Evolutionary conservation across 2,797 vertebrate genomes (phyloP), one percentile per base, ranked within the genome.

Genomic region (Clarias platycephalus): DNA sequence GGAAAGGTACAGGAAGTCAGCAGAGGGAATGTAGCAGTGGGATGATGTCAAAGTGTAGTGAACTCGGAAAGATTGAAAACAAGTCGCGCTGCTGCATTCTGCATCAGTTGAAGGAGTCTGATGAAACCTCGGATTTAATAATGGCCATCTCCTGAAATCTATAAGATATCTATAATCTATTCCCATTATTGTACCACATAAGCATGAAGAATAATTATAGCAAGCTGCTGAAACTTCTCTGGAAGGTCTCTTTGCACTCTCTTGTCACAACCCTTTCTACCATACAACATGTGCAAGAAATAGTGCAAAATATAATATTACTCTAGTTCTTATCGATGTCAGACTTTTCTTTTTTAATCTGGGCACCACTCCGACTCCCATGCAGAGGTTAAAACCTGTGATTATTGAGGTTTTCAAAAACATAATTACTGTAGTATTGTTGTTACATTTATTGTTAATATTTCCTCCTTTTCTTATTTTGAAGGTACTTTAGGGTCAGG

Each of bases 401-500:
- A 5, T 15, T 18, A n/a, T 79, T 24, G 13, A 60, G 20, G 55
- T 34, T 78, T 62, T 78, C 28, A n/a, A 22, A 78, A 78, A 16
- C 12, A 24, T 62, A 57, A 75, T 77, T 77, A 13, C 31, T 15
- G n/a, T 10, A 34, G 55, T 34, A 31, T 28, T 57, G 49, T 76
- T 58, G 26, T 34, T 37, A 1, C 4, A 22, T 57, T 76, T 49
- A 49, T 49, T 49, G 44, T 53, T 53, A 53, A 53, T 53, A 53
- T 53, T 53, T 53, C 49, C 12, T 49, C 10, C 10, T 49, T 49
- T 44, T 44, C 12, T 49, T 44, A 2, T 49, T 49, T 9, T 53
- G 16, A 68, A 37, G 31, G 34, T 58, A 10, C 49, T 76, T 87
- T 74, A 53, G 77, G 58, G 34, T 55, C 80, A 70, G 6, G 68